A percentile compares a stretch with the other conserved stretches of the same genome.
Conservation (phyloP, 2,888 invertebrate species). For the Lithophane ornitopus region DNA sequence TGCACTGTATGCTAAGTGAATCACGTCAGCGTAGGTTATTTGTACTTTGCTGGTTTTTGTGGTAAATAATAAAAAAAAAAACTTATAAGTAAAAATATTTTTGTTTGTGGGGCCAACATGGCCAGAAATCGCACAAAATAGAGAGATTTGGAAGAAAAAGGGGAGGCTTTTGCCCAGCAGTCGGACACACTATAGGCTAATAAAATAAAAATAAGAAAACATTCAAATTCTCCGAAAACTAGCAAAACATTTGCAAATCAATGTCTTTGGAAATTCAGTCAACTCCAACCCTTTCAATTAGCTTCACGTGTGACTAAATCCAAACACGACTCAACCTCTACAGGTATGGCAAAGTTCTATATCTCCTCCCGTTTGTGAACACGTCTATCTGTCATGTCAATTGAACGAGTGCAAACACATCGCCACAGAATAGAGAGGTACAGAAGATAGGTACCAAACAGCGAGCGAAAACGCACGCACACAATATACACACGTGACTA, state of each 20-base stretch:
- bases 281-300: conserved; percentile 49
- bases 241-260: conserved; percentile 22
- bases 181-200: too few species aligned
- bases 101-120: too few species aligned
- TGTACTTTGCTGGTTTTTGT: conserved; percentile 2
- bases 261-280: conserved; percentile 28
- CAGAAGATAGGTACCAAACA: conserved; percentile 14
- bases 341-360: conserved; percentile 57
- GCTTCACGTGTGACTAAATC: conserved; percentile 33
- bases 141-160: too few species aligned
- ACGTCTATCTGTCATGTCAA: conserved; percentile 58
- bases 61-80: too few species aligned
- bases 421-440: background rate
- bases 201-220: too few species aligned
- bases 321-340: conserved; percentile 33
- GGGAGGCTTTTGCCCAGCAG: too few species aligned
- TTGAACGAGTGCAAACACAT: conserved; percentile 62
- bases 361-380: conserved; percentile 48
- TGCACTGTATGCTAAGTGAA: conserved; percentile 31
- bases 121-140: too few species aligned
- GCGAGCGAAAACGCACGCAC: background rate
- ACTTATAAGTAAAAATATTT: too few species aligned
- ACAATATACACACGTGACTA: background rate
- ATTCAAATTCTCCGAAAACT: background rate
- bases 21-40: conserved; percentile 19